Percentiles rank a stretch among this genome's conserved stretches.
phyloP scores from a whole-genome alignment of 2,113 vertebrate species.

The Mesoclemmys tuberculata region DNA sequence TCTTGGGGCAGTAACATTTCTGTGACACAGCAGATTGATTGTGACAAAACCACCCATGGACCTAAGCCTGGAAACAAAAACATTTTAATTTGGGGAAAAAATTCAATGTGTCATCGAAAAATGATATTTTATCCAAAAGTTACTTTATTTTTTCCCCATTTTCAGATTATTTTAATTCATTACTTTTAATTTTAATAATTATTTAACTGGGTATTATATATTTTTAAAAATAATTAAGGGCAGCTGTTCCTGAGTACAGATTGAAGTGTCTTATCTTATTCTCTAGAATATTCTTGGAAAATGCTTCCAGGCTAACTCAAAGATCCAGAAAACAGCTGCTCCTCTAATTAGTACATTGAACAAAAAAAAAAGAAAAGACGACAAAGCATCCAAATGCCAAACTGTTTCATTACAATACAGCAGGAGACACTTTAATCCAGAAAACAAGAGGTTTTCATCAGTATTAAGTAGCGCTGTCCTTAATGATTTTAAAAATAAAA shows the following conservation, averaged over 20 bases:
- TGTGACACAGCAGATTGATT: too few relatives aligned
- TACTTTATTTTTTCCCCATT: neutral
- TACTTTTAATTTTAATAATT: neutral
- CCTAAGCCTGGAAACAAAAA: too few relatives aligned
- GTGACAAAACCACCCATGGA: too few relatives aligned
- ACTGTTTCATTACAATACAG: neutral
- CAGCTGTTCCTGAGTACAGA: neutral
- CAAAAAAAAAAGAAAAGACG: too few relatives aligned
- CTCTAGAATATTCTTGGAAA: neutral
- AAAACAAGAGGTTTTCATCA: neutral
- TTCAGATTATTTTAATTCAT: neutral
- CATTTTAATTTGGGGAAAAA: too few relatives aligned
- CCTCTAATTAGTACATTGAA: neutral
- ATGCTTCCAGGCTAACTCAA: neutral
- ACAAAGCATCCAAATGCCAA: neutral
- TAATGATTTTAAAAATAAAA: neutral
- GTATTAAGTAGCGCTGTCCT: neutral
- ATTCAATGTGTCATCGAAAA: too few relatives aligned
- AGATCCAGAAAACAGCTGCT: neutral
- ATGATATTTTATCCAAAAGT: neutral
- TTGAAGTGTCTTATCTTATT: neutral
- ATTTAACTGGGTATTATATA: neutral
- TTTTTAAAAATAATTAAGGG: neutral
- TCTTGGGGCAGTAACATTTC: too few relatives aligned
- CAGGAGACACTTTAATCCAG: neutral